Conservation (phyloP, 2,113 vertebrate genomes). For the Psittacula cyanocephala region DNA sequence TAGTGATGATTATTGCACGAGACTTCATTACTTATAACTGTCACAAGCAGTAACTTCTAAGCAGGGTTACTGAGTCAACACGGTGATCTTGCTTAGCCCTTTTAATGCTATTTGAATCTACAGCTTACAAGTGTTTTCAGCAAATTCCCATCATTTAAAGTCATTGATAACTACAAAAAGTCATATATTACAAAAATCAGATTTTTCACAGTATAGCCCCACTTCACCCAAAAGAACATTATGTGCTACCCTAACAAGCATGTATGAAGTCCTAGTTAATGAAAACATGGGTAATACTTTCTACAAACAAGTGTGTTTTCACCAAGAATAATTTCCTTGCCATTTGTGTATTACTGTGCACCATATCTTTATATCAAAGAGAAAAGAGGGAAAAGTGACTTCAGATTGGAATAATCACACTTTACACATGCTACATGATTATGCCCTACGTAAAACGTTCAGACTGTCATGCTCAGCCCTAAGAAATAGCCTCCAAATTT, state of each 20-base stretch:
- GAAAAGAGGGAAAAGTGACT: neutral
- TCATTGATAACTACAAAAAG: neutral
- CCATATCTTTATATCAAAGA: neutral
- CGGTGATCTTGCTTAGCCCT: neutral
- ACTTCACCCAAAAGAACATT: neutral
- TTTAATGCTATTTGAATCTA: neutral
- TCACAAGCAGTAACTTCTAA: neutral
- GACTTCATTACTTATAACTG: neutral
- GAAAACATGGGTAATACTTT: neutral
- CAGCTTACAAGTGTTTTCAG: neutral
- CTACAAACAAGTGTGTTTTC: neutral
- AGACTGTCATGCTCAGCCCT: neutral
- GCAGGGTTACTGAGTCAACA: neutral
- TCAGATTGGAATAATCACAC: neutral
- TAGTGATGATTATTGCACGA: slow-evolving; percentile 25
- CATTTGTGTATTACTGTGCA: rapidly evolving
- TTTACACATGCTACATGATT: neutral
- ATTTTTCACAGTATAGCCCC: neutral
- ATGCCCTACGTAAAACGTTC: neutral
- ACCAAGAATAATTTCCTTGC: neutral
- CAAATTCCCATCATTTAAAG: neutral
- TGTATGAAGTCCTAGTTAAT: neutral
- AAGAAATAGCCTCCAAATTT: neutral
- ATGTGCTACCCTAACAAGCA: neutral
- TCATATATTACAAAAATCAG: neutral